These are phyloP conservation scores for Pandemis cinnamomeana DNA, from an alignment of 2,888 invertebrate species.

Conservation along the genomic window DNA sequence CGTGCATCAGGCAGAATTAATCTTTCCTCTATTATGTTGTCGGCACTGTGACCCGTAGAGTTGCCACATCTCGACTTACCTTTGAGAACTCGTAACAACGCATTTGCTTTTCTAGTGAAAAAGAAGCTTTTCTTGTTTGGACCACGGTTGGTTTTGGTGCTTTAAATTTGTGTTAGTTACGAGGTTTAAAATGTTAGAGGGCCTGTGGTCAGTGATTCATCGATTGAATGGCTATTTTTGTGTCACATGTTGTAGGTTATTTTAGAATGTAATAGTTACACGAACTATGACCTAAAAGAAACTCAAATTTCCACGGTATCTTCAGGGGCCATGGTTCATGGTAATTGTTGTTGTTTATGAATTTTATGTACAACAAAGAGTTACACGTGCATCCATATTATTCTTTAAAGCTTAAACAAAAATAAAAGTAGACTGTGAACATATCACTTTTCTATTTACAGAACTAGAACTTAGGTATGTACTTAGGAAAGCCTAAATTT, in stretches of 20 bases:
- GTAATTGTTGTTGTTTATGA: background rate
- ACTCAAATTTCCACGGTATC: background rate
- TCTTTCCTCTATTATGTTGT: constrained; percentile 40
- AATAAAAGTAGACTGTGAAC: too few species aligned
- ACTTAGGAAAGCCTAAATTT: too few species aligned
- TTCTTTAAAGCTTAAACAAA: too few species aligned
- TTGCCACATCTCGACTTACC: background rate
- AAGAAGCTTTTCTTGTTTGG: background rate
- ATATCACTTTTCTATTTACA: too few species aligned
- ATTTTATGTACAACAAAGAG: too few species aligned
- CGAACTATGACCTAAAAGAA: constrained; percentile 1
- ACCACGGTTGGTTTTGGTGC: background rate
- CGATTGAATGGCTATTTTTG: constrained; percentile 11
- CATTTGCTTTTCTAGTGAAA: background rate
- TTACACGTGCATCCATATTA: too few species aligned
- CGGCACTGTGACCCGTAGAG: constrained; percentile 17
- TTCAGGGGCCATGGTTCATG: background rate
- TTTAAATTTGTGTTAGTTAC: background rate
- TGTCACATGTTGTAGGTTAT: constrained; percentile 13
- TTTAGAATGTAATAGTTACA: constrained; percentile 13
- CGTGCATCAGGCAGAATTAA: constrained; percentile 24
- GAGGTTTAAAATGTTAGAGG: background rate
- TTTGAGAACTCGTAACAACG: background rate
- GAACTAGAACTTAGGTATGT: too few species aligned
- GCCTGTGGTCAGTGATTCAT: constrained; percentile 40